A percentile compares a stretch with the other conserved stretches of the same genome.
These are phyloP conservation scores for Gulo gulo DNA, from an alignment of 2,113 vertebrate genomes.

Conservation along the genomic window DNA sequence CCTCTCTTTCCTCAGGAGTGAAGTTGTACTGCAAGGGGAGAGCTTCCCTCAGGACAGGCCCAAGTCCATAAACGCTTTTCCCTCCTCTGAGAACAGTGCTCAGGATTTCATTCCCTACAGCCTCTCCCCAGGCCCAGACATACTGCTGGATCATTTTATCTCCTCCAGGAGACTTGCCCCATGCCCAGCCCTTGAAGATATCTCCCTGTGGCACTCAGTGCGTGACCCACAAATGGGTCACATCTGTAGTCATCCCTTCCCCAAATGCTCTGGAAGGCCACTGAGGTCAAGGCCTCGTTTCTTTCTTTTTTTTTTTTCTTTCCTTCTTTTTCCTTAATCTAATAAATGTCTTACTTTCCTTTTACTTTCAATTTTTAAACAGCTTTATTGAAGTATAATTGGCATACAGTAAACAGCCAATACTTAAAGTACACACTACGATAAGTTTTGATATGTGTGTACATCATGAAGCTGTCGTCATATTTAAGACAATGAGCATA, in stretches of 20 bases:
- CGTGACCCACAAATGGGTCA: too few relatives aligned
- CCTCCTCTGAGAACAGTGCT: not conserved
- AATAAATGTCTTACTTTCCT: not conserved
- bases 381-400: not conserved
- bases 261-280: not conserved
- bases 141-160: not conserved
- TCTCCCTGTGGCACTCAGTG: not conserved
- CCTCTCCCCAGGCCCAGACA: too few relatives aligned
- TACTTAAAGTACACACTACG: not conserved
- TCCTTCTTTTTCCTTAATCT: not conserved
- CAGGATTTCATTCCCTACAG: not conserved
- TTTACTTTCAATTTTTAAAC: not conserved
- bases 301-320: slow-evolving; percentile 82
- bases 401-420: not conserved
- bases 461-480: not conserved
- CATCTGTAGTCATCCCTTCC: not conserved
- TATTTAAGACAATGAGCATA: not conserved
- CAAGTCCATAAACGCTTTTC: not conserved
- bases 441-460: not conserved
- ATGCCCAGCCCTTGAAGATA: not conserved
- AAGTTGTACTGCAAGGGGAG: not conserved
- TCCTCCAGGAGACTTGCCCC: not conserved
- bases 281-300: not conserved
- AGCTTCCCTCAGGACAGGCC: not conserved
- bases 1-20: not conserved